phyloP scores from a whole-genome alignment of 2,797 vertebrate genomes.

The Gymnoscopelus braueri region DNA sequence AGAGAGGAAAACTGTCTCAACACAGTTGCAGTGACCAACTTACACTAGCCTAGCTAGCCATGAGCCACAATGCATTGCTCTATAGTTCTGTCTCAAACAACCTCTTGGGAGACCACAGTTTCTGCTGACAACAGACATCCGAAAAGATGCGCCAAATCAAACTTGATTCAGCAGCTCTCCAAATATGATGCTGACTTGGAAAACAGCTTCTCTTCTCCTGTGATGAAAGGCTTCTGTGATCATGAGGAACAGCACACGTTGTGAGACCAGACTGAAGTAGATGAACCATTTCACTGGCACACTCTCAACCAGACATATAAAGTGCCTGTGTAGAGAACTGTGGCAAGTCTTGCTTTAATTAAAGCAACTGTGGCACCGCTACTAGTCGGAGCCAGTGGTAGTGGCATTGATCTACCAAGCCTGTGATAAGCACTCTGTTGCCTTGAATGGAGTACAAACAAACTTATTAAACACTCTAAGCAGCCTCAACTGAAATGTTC shows the following conservation, averaged over 20 bases:
- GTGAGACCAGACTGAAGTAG: background rate
- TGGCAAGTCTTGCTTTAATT: background rate
- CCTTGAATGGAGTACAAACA: constrained; percentile 1
- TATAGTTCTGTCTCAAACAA: constrained; percentile 14
- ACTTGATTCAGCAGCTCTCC: constrained; percentile 8
- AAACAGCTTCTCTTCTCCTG: background rate
- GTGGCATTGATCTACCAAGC: background rate
- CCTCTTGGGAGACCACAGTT: background rate
- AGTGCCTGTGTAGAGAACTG: background rate
- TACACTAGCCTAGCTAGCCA: constrained; percentile 19
- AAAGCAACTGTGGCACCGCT: background rate
- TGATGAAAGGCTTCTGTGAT: constrained; percentile 22
- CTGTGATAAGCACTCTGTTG: background rate
- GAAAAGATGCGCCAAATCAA: background rate
- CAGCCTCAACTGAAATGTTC: background rate
- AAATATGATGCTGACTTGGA: constrained; percentile 1
- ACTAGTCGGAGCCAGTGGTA: constrained; percentile 5
- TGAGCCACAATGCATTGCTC: constrained; percentile 36
- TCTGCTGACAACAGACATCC: constrained; percentile 13
- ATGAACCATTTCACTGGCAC: background rate
- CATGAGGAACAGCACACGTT: constrained; percentile 4
- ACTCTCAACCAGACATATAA: constrained; percentile 14
- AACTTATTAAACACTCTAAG: background rate
- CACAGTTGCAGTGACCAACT: too few species aligned
- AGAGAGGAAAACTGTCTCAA: constrained; percentile 43